phyloP scores from a whole-genome alignment of 1,140 invertebrate species.

The Platyura marginata region DNA sequence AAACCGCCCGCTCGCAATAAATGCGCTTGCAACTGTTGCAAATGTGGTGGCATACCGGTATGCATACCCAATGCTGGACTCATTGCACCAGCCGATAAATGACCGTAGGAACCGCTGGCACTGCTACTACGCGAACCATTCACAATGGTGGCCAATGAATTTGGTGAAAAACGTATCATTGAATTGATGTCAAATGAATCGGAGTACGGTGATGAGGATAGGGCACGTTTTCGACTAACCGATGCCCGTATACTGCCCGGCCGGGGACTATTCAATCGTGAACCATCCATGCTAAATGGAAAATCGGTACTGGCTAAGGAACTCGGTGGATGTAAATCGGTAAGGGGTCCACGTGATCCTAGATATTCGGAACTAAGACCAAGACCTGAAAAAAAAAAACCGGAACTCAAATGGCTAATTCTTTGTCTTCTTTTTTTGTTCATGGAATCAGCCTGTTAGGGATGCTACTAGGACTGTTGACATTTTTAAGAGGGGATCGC shows the following conservation, averaged over 20 bases:
- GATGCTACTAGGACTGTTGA: too few relatives aligned
- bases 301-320: constrained; percentile 53
- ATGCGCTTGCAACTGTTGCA: constrained; percentile 60
- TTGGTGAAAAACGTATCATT: constrained; percentile 87
- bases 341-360: constrained; percentile 10
- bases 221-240: constrained; percentile 69
- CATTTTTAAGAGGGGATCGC: too few relatives aligned
- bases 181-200: constrained; percentile 88
- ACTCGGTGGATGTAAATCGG: constrained; percentile 25
- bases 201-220: constrained; percentile 87
- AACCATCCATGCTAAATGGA: constrained; percentile 52
- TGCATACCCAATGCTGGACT: constrained; percentile 40
- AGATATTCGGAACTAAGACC: constrained; percentile 20
- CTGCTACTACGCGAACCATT: constrained; percentile 72
- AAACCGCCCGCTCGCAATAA: constrained; percentile 41
- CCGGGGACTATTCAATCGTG: constrained; percentile 27
- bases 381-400: constrained; percentile 8
- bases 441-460: too few relatives aligned
- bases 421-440: too few relatives aligned
- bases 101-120: constrained; percentile 82
- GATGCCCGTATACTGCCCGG: constrained; percentile 35
- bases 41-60: constrained; percentile 37
- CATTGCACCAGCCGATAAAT: constrained; percentile 60
- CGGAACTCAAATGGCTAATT: neutral
- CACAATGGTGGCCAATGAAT: constrained; percentile 78